phyloP scores from a whole-genome alignment of 2,888 invertebrate species.

The Folsomia candida region DNA sequence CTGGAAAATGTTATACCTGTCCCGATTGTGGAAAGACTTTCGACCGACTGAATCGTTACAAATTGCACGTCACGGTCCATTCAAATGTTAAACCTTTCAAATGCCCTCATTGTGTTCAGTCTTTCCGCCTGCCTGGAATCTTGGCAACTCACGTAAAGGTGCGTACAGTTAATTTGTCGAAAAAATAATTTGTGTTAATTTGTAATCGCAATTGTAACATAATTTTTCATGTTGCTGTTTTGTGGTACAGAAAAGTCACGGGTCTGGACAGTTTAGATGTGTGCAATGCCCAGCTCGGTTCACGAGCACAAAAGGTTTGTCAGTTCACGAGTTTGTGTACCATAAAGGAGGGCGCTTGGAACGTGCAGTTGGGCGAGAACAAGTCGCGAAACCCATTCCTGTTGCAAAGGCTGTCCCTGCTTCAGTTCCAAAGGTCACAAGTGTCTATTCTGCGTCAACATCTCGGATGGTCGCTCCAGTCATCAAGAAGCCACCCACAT shows the following conservation, averaged over 20 bases:
- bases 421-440: no score
- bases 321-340: slow-evolving; percentile 5
- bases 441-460: no score
- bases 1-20: neutral
- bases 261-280: neutral
- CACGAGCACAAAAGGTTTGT: neutral
- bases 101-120: neutral
- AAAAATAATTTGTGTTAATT: neutral
- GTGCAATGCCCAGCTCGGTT: slow-evolving; percentile 7
- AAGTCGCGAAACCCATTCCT: no score
- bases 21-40: neutral
- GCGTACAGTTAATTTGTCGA: neutral
- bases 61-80: neutral
- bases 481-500: no score
- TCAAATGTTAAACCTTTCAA: neutral
- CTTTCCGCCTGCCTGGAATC: neutral
- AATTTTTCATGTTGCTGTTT: neutral
- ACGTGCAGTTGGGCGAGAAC: neutral
- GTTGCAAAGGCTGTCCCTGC: no score
- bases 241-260: slow-evolving; percentile 14
- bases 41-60: neutral
- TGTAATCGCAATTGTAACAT: neutral
- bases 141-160: neutral
- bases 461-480: no score
- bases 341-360: slow-evolving; percentile 5